Conservation (phyloP, 2,888 invertebrate genomes). For the Drosophila sordidula region DNA sequence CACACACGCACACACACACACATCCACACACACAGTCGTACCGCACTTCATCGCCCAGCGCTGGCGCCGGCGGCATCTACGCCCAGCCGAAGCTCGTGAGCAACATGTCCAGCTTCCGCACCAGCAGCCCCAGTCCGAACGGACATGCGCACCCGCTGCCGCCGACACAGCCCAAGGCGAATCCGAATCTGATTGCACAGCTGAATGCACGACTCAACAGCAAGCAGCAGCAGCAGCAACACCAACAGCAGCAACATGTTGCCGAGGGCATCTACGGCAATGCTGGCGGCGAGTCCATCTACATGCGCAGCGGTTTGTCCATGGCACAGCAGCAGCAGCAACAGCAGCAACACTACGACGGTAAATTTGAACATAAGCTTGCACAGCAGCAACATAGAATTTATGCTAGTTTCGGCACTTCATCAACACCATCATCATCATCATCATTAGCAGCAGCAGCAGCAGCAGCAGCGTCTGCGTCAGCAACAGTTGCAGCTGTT, state of each 20-base stretch:
- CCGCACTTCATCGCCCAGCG: slow-evolving; percentile 84
- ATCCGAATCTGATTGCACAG: slow-evolving; percentile 85
- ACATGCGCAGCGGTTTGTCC: slow-evolving; percentile 66
- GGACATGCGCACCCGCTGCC: slow-evolving; percentile 77
- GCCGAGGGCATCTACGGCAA: slow-evolving; percentile 81
- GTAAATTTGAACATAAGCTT: slow-evolving; percentile 83
- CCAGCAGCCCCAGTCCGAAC: slow-evolving; percentile 83
- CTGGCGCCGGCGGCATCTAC: slow-evolving; percentile 80
- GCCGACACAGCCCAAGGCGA: slow-evolving; percentile 84
- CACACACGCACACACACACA: slow-evolving; percentile 20
- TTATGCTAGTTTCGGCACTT: slow-evolving; percentile 84
- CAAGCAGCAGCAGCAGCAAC: slow-evolving; percentile 78
- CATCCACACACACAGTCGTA: slow-evolving; percentile 76
- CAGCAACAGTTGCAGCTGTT: slow-evolving; percentile 50
- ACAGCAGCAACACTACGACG: slow-evolving; percentile 84
- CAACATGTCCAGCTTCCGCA: slow-evolving; percentile 85
- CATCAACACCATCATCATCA: slow-evolving; percentile 56
- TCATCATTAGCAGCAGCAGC: slow-evolving; percentile 38
- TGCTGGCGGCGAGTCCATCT: slow-evolving; percentile 64
- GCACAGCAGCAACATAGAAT: slow-evolving; percentile 81
- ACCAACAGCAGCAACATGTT: slow-evolving; percentile 66
- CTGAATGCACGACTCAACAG: slow-evolving; percentile 84
- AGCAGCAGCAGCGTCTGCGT: slow-evolving; percentile 83
- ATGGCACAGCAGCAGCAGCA: slow-evolving; percentile 71
- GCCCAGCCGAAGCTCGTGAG: slow-evolving; percentile 85